Base-by-base conservation (phyloP, 2,888 invertebrate species). In the Lasius fuliginosus region DNA sequence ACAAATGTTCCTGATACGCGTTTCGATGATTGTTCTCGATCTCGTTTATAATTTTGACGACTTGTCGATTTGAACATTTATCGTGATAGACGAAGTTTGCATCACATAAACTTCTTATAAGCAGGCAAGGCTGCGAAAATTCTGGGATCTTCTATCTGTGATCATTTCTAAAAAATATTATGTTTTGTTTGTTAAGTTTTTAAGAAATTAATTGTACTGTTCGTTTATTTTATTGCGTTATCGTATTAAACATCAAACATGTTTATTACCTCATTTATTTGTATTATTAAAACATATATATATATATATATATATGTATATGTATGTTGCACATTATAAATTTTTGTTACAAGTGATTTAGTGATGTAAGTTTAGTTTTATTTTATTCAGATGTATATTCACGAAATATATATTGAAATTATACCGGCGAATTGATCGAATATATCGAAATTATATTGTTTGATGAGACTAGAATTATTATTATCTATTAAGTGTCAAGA, bases 1-100 rank as follows among this genome's bases (percentile, higher is more conserved):
- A 93, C 79, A 42, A 40, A 8, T 27, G 53, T 65, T 33, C 15
- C 46, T 18, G 18, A 49, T 46, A 15, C 4, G 15, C 64, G 15
- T 4, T 11, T 73, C 18, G 15, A 15, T 69, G 33, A 53, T 69
- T 12, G 15, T 53, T 33, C 0, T 9, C 4, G n/a, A 69, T 69
- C 3, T 53, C 8, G n/a, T 23, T 71, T 69, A 53, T n/a, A 23
- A 73, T 60, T 0, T 49, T 11, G 12, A 33, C 3, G 36, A 46
- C 11, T 58, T 40, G 46, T 36, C 40, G 9, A 40, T 1, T 69
- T 73, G 42, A 60, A 53, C 6, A 8, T 46, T n/a, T 49, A 49
- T 18, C 23, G n/a, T 1, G 53, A 9, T n/a, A 33, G 23, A 53
- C 11, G 18, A 71, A 4, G 8, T 36, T 56, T 36, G 12, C 1